These are phyloP conservation scores for Mamestra brassicae DNA, from an alignment of 2,888 invertebrate species.

Conservation along the genomic window DNA sequence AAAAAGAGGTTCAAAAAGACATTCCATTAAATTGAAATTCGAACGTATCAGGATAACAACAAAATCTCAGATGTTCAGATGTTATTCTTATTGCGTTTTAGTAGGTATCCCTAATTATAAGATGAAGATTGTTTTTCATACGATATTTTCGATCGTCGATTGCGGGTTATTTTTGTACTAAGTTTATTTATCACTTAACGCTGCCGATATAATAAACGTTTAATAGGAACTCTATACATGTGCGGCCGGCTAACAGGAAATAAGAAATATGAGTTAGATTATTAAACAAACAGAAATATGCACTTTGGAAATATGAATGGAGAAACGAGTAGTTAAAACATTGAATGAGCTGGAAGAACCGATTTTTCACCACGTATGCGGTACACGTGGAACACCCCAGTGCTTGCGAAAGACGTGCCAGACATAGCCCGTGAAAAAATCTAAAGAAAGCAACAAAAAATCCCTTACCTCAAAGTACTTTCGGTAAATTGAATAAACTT, in stretches of 20 bases:
- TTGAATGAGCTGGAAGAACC: neutral
- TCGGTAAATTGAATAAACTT: conserved; percentile 78
- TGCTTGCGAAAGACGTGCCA: conserved; percentile 66
- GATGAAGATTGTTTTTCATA: neutral
- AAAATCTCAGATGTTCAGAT: conserved; percentile 21
- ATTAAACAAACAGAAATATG: neutral
- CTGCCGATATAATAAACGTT: neutral
- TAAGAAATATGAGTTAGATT: conserved; percentile 9
- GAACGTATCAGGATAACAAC: neutral
- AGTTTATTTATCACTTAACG: neutral
- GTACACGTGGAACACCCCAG: conserved; percentile 75
- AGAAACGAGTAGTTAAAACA: neutral
- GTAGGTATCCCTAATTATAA: neutral
- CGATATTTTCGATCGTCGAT: neutral
- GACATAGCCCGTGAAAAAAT: conserved; percentile 68
- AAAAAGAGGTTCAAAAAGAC: conserved; percentile 3
- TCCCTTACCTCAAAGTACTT: conserved; percentile 83
- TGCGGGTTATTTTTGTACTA: neutral
- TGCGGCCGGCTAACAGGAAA: conserved; percentile 39
- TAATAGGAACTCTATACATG: neutral
- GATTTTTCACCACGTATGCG: conserved; percentile 68
- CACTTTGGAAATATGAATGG: neutral
- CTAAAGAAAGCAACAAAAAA: conserved; percentile 72
- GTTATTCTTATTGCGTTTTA: conserved; percentile 6
- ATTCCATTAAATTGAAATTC: conserved; percentile 5